Evolutionary conservation across 2,113 vertebrate species (phyloP).

Genomic region (Rhea americana): DNA sequence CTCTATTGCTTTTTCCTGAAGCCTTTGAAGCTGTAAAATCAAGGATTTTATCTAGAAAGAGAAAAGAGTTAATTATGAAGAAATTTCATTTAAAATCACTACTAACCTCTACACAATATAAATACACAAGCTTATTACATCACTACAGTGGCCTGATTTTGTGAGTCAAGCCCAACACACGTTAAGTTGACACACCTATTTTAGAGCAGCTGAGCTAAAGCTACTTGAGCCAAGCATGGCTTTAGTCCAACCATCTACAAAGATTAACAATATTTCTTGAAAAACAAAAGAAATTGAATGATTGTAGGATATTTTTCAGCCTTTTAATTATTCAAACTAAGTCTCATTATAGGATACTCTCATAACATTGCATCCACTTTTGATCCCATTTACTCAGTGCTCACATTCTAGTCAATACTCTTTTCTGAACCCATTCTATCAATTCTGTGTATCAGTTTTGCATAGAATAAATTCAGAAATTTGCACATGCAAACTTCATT

Average conservation of each 20-base stretch:
- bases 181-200: background rate
- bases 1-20: constrained; percentile 86
- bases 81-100: background rate
- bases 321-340: background rate
- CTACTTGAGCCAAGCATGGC: background rate
- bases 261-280: background rate
- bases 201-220: background rate
- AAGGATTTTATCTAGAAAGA: constrained; percentile 82
- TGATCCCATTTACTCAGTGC: background rate
- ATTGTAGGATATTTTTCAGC: background rate
- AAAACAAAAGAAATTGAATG: background rate
- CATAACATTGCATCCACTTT: background rate
- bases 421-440: background rate
- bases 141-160: background rate
- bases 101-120: background rate
- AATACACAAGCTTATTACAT: background rate
- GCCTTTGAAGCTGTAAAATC: constrained; percentile 83
- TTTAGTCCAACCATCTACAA: background rate
- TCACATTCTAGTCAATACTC: background rate
- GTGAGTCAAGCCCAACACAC: background rate
- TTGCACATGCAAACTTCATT: background rate
- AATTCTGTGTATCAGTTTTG: background rate
- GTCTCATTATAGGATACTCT: background rate
- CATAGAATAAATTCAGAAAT: background rate
- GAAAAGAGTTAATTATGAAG: background rate